phyloP scores from a whole-genome alignment of 2,113 vertebrate genomes.

The Suncus etruscus region DNA sequence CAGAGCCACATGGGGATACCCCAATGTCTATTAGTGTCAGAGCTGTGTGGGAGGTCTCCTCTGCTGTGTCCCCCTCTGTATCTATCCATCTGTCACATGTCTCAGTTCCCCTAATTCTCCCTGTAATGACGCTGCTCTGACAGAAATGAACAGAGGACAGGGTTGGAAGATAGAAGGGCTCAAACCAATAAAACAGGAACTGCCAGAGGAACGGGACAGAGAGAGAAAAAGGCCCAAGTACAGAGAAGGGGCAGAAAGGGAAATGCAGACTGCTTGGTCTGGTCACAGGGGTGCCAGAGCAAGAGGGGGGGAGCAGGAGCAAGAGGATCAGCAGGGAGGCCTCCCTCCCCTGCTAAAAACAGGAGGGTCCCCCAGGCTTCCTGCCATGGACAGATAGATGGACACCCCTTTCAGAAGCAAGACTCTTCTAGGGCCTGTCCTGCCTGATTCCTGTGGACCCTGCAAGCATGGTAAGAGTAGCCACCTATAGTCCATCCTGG shows the following conservation, averaged over 20 bases:
- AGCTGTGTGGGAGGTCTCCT: neutral
- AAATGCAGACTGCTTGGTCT: neutral
- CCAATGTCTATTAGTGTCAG: neutral
- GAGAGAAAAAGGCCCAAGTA: neutral
- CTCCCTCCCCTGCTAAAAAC: neutral
- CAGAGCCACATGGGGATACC: no score
- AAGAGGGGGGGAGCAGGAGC: neutral
- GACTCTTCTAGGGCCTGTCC: neutral
- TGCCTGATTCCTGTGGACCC: no score
- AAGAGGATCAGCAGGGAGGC: neutral
- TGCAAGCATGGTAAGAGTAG: neutral
- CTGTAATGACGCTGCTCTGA: neutral
- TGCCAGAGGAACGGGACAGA: neutral
- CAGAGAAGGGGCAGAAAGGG: neutral
- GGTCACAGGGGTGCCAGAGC: neutral
- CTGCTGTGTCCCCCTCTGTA: neutral
- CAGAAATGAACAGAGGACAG: neutral
- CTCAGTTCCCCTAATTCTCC: neutral
- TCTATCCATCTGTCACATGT: neutral
- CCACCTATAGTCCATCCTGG: neutral
- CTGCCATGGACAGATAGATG: neutral
- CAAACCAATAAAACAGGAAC: neutral
- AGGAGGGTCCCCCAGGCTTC: neutral
- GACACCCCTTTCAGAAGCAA: neutral
- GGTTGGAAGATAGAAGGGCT: neutral